Evolutionary conservation across 2,113 vertebrate species (phyloP).

Genomic region (Chloropsis hardwickii): DNA sequence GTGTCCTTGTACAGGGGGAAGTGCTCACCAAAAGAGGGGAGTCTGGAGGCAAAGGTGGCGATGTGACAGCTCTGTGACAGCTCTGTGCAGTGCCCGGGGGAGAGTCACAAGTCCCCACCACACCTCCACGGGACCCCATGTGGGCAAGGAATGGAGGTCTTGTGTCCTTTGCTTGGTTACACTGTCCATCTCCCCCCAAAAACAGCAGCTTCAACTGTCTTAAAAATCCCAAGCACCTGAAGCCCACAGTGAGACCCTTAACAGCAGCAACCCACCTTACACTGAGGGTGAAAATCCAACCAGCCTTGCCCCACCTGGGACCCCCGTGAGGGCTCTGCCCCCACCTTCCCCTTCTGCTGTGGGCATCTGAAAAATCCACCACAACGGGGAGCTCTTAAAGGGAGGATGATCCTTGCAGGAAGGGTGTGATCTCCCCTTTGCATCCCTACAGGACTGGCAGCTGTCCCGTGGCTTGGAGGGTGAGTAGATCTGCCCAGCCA

Average conservation of each 20-base stretch:
- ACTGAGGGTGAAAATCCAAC: background rate
- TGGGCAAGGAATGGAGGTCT: background rate
- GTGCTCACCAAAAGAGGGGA: accelerated
- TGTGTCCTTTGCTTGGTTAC: background rate
- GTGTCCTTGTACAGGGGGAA: background rate
- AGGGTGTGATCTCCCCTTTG: background rate
- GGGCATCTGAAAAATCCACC: background rate
- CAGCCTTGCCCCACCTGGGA: accelerated
- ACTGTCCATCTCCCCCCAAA: background rate
- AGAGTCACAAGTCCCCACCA: background rate
- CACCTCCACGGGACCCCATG: background rate
- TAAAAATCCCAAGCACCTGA: background rate
- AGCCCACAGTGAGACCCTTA: background rate
- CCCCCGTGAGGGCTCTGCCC: accelerated
- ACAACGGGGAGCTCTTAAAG: background rate
- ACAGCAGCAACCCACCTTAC: accelerated
- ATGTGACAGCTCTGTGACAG: background rate
- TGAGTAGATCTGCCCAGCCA: background rate
- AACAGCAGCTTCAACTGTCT: background rate
- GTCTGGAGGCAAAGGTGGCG: background rate
- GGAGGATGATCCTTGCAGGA: background rate
- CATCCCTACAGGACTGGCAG: background rate
- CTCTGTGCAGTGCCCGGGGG: background rate
- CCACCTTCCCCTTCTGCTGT: background rate
- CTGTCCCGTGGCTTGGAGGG: background rate